Percentiles rank a stretch among this genome's conserved stretches.
Evolutionary conservation across 2,797 vertebrate species (phyloP).

Genomic region (Gouania willdenowi): DNA sequence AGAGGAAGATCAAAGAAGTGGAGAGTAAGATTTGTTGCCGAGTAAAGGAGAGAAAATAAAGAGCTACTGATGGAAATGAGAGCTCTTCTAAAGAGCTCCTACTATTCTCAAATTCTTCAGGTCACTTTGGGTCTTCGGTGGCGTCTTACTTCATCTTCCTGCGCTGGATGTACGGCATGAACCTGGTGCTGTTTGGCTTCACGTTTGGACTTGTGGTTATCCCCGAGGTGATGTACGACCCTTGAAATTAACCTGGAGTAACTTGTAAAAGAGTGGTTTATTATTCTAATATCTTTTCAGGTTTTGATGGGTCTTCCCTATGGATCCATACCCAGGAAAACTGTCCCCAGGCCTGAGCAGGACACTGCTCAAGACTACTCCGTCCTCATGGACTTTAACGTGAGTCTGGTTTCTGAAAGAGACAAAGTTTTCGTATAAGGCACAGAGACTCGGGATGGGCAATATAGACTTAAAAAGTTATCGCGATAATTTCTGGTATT

Average conservation of each 20-base stretch:
- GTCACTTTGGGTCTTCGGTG: slow-evolving; percentile 97
- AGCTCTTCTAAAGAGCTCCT: neutral
- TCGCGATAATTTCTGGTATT: no score
- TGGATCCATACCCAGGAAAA: slow-evolving; percentile 92
- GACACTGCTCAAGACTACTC: slow-evolving; percentile 91
- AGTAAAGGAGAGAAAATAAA: no score
- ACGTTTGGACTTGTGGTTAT: slow-evolving; percentile 97
- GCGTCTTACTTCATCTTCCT: slow-evolving; percentile 98
- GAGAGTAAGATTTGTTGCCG: slow-evolving; percentile 83
- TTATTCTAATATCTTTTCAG: no score
- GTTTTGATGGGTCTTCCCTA: slow-evolving; percentile 94
- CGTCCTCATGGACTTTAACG: slow-evolving; percentile 95
- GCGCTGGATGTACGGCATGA: slow-evolving; percentile 98
- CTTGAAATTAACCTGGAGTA: no score
- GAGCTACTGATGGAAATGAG: neutral
- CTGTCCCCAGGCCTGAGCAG: slow-evolving; percentile 88
- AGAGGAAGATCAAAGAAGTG: slow-evolving; percentile 98
- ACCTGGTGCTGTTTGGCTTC: slow-evolving; percentile 93
- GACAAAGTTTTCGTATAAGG: no score
- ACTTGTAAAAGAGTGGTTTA: no score
- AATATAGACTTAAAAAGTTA: no score
- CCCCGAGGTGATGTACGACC: slow-evolving; percentile 82
- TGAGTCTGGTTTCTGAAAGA: no score
- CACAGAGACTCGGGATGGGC: no score
- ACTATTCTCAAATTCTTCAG: slow-evolving; percentile 52